These are phyloP conservation scores for Lanistes nyassanus DNA, from an alignment of 1,140 invertebrate species.

Conservation along the genomic window DNA sequence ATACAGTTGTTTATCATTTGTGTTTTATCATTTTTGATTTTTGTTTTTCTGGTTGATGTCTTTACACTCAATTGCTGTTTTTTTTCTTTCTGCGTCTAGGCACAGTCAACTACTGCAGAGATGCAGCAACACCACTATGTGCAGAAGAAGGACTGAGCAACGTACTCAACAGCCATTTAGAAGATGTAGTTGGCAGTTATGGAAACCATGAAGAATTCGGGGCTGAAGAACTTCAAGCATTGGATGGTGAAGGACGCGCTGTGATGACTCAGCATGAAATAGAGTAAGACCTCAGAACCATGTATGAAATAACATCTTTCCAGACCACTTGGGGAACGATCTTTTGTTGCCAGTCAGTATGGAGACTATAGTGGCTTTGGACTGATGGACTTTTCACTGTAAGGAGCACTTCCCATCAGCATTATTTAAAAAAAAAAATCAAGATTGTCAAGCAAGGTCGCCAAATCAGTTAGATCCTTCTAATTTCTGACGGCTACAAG, in stretches of 20 bases:
- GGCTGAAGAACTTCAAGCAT: slow-evolving; percentile 58
- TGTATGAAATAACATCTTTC: not conserved
- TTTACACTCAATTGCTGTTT: not conserved
- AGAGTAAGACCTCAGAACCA: slow-evolving; percentile 45
- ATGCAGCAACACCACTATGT: slow-evolving; percentile 58
- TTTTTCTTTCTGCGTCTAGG: slow-evolving; percentile 55
- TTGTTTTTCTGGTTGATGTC: slow-evolving; percentile 1
- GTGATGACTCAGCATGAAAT: slow-evolving; percentile 70
- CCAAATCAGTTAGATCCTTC: too few species aligned
- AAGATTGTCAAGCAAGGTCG: too few species aligned
- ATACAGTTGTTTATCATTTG: not conserved
- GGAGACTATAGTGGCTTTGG: too few species aligned
- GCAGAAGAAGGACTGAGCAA: slow-evolving; percentile 69
- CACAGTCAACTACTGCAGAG: slow-evolving; percentile 70
- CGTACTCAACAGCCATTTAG: slow-evolving; percentile 27
- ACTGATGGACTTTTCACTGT: too few species aligned
- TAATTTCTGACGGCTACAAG: too few species aligned
- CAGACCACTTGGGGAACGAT: too few species aligned
- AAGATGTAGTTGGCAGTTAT: slow-evolving; percentile 57
- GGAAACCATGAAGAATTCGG: slow-evolving; percentile 57
- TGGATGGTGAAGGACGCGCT: slow-evolving; percentile 70
- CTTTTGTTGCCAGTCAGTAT: too few species aligned
- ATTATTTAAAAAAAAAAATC: too few species aligned
- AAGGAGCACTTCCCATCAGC: too few species aligned
- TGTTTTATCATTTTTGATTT: not conserved